phyloP scores from a whole-genome alignment of 1,140 invertebrate genomes.

The Oncopeltus fasciatus region DNA sequence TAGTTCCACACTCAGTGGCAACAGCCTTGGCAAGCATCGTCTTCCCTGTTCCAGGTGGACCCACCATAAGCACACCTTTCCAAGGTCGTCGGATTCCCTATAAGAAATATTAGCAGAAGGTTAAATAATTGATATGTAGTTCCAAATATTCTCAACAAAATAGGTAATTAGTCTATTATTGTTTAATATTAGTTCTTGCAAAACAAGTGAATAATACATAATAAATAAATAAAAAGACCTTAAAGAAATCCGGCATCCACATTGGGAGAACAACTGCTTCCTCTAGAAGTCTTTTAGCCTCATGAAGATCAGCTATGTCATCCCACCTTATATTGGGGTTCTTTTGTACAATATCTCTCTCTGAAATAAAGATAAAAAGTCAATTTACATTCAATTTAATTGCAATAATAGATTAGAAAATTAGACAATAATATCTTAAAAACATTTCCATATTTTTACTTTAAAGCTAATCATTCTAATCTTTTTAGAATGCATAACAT shows the following conservation, averaged over 20 bases:
- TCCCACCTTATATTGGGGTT: conserved; percentile 95
- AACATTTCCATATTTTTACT: too few species aligned
- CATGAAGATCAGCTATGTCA: conserved; percentile 90
- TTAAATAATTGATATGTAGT: too few species aligned
- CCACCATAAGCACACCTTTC: conserved; percentile 95
- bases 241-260: conserved; percentile 98
- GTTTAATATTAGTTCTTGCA: too few species aligned
- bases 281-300: conserved; percentile 87
- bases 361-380: conserved; percentile 37
- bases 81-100: conserved; percentile 80
- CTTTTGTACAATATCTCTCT: conserved; percentile 94
- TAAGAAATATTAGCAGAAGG: conserved; percentile 21
- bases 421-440: too few species aligned
- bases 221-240: too few species aligned
- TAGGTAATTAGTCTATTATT: too few species aligned
- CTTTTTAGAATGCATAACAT: too few species aligned
- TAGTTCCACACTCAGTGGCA: conserved; percentile 96
- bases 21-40: conserved; percentile 99
- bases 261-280: conserved; percentile 96
- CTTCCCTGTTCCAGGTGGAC: conserved; percentile 95
- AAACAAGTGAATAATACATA: too few species aligned
- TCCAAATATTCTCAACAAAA: too few species aligned
- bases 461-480: too few species aligned
- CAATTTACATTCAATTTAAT: too few species aligned
- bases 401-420: too few species aligned